These are phyloP conservation scores for Tryphoninae sp. DNA, from an alignment of 2,888 invertebrate species.

Conservation along the genomic window DNA sequence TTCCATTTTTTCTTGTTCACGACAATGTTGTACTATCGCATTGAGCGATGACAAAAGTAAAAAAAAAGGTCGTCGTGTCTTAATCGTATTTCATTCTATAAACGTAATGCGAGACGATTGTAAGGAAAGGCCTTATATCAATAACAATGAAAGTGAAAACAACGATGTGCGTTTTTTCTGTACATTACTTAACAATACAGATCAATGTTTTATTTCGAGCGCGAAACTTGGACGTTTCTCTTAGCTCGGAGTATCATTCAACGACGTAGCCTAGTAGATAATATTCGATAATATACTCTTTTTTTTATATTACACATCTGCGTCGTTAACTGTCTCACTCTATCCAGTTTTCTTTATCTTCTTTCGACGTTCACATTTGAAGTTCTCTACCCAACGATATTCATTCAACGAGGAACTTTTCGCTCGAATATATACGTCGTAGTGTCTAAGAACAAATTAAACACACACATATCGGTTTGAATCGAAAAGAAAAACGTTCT, in stretches of 20 bases:
- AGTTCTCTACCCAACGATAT: slow-evolving; percentile 33
- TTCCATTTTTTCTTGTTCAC: slow-evolving; percentile 2
- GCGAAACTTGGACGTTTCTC: not conserved
- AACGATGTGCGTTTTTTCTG: slow-evolving; percentile 25
- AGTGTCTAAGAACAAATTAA: slow-evolving; percentile 7
- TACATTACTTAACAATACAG: slow-evolving; percentile 61
- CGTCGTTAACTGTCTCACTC: slow-evolving; percentile 34
- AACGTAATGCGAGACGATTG: not conserved
- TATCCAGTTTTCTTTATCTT: not conserved
- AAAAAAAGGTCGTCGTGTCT: not conserved
- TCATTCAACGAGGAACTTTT: not conserved
- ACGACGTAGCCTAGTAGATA: slow-evolving; percentile 45
- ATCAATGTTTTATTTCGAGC: slow-evolving; percentile 54
- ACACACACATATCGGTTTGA: not conserved
- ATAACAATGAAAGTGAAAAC: slow-evolving; percentile 13
- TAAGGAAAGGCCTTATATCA: slow-evolving; percentile 10
- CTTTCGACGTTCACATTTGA: slow-evolving; percentile 11
- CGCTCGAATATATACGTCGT: not conserved
- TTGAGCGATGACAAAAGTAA: not conserved
- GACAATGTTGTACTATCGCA: slow-evolving; percentile 21
- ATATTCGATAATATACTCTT: slow-evolving; percentile 49
- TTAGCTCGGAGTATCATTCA: slow-evolving; percentile 36
- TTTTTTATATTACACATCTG: slow-evolving; percentile 50
- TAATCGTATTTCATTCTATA: slow-evolving; percentile 6
- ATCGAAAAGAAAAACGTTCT: not conserved